Evolutionary conservation across 1,140 invertebrate genomes (phyloP).

Genomic region (Tetramorium simillimum): DNA sequence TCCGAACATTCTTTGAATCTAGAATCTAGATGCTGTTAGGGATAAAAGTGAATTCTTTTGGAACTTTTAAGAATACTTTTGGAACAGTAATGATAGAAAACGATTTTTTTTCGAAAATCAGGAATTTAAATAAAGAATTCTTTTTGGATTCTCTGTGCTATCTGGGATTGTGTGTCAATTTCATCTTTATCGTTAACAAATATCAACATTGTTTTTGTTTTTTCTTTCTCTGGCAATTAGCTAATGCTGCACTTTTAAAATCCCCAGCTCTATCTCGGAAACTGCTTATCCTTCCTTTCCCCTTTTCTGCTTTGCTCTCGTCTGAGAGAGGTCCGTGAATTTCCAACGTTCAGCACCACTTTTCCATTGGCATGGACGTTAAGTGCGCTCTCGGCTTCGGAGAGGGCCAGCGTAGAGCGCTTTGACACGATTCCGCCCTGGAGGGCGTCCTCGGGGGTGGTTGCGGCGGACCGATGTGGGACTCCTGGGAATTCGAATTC

Average conservation of each 20-base stretch:
- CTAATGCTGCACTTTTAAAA: neutral
- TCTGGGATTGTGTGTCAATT: neutral
- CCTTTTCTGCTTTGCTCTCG: neutral
- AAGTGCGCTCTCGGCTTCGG: constrained; percentile 81
- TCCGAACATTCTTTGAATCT: too few species aligned
- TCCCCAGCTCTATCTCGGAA: neutral
- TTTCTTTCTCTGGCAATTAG: neutral
- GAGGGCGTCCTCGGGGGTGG: constrained; percentile 82
- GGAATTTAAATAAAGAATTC: too few species aligned
- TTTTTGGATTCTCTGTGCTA: too few species aligned
- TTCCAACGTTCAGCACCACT: constrained; percentile 80
- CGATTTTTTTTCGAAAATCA: too few species aligned
- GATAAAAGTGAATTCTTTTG: too few species aligned
- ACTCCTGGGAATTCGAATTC: constrained; percentile 63
- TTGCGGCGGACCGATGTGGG: constrained; percentile 70
- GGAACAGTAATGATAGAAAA: too few species aligned
- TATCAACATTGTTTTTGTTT: neutral
- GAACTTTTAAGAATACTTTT: too few species aligned
- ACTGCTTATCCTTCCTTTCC: neutral
- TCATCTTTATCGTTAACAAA: neutral
- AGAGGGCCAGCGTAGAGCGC: constrained; percentile 83
- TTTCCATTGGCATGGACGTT: constrained; percentile 79
- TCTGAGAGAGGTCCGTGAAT: neutral
- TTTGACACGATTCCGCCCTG: constrained; percentile 84
- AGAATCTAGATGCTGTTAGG: too few species aligned